A percentile compares a stretch with the other conserved stretches of the same genome.
phyloP scores from a whole-genome alignment of 2,113 vertebrate genomes.

The Tricholaema leucomelas region DNA sequence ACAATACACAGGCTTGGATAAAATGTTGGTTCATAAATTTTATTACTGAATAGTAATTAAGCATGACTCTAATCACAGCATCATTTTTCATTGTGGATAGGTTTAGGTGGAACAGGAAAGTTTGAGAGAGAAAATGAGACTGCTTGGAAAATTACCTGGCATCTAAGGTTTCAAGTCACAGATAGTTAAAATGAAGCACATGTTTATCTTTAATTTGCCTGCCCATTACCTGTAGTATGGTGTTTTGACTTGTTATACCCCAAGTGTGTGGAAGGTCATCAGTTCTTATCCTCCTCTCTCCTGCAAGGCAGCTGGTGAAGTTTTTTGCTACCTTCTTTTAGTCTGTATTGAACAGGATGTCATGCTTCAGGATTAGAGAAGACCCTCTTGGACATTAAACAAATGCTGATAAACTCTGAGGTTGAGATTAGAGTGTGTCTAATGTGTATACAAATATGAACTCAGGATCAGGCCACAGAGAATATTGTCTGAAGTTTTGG shows the following conservation, averaged over 20 bases:
- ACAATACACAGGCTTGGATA: background rate
- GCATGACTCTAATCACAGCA: conserved; percentile 26
- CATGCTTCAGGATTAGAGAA: background rate
- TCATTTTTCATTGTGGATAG: conserved; percentile 34
- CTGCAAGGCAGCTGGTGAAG: background rate
- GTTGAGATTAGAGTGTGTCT: background rate
- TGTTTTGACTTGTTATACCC: background rate
- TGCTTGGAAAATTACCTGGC: background rate
- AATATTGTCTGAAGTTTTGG: background rate
- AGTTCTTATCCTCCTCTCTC: accelerated
- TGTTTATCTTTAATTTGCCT: background rate
- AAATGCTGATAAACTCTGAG: background rate
- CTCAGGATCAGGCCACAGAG: background rate
- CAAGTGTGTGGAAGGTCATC: background rate
- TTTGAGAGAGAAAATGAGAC: background rate
- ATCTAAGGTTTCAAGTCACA: background rate
- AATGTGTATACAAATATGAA: background rate
- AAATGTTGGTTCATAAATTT: conserved; percentile 47
- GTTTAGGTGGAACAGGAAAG: background rate
- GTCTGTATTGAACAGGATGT: background rate
- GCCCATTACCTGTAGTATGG: accelerated
- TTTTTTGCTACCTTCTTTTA: background rate
- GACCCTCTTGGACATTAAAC: background rate
- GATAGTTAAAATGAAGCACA: background rate
- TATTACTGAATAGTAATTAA: conserved; percentile 48